Conservation (phyloP, 2,113 vertebrate species). For the Atlantisia rogersi region DNA sequence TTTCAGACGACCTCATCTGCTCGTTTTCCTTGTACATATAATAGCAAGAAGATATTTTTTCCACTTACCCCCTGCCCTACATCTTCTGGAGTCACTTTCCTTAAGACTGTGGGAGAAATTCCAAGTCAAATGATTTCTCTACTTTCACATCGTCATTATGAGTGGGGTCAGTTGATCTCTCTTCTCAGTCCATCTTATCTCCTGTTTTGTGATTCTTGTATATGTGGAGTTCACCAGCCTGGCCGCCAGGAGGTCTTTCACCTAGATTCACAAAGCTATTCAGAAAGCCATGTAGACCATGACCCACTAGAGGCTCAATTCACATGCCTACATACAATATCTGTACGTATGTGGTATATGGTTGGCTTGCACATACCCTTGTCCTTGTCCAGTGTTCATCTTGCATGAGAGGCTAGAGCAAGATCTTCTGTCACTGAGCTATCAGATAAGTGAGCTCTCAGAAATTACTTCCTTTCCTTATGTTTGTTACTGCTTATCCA, state of each 20-base stretch:
- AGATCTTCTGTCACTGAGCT: background rate
- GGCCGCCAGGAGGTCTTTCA: background rate
- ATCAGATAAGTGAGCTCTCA: background rate
- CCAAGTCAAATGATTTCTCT: background rate
- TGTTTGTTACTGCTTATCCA: background rate
- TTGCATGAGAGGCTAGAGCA: background rate
- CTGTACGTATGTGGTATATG: background rate
- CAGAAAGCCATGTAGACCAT: background rate
- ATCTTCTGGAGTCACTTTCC: background rate
- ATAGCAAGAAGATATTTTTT: background rate
- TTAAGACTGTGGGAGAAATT: background rate
- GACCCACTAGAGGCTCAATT: background rate
- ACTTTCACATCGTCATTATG: background rate
- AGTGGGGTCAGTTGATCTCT: background rate
- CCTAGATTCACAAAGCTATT: background rate
- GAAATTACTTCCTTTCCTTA: background rate
- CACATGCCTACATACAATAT: rapidly evolving
- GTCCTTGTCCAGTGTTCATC: no score
- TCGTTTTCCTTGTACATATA: background rate
- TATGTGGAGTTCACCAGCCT: background rate
- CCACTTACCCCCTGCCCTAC: background rate
- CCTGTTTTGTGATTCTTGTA: background rate
- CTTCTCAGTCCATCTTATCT: background rate
- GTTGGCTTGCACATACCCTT: background rate
- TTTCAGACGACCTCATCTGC: background rate